A percentile compares a stretch with the other conserved stretches of the same genome.
Conservation (phyloP, 2,797 vertebrate genomes). For the Manis pentadactyla region DNA sequence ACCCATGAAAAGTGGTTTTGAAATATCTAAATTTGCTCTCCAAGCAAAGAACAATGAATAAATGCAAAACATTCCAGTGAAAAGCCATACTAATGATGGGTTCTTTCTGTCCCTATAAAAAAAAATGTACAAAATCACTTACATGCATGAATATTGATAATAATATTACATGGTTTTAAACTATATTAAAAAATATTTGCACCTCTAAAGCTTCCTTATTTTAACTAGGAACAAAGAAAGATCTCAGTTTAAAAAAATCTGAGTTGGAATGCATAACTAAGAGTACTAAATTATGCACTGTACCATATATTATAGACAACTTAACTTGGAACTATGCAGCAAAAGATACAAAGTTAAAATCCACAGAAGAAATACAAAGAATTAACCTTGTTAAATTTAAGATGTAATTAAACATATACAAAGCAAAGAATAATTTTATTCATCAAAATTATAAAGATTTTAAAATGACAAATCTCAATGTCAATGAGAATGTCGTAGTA, state of each 20-base stretch:
- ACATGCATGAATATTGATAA: conserved; percentile 37
- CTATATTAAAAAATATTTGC: background rate
- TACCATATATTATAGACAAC: background rate
- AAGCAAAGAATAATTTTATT: conserved; percentile 33
- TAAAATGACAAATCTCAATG: conserved; percentile 17
- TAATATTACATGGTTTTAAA: conserved; percentile 32
- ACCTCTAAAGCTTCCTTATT: conserved; percentile 30
- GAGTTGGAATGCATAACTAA: background rate
- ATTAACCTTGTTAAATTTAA: conserved; percentile 21
- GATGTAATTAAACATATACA: background rate
- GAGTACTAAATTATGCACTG: background rate
- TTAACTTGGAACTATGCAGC: background rate
- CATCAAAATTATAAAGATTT: conserved; percentile 37
- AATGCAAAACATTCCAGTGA: conserved; percentile 91
- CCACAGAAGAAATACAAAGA: background rate
- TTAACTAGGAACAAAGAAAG: conserved; percentile 40
- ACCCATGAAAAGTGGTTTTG: conserved; percentile 94
- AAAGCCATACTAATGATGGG: conserved; percentile 89
- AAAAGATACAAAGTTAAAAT: conserved; percentile 16
- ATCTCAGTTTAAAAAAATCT: conserved; percentile 15
- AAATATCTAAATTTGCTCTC: conserved; percentile 98
- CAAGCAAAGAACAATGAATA: conserved; percentile 98
- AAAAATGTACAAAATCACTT: conserved; percentile 53
- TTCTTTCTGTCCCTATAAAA: conserved; percentile 86
- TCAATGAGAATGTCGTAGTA: background rate